These are phyloP conservation scores for Drosophila mettleri DNA, from an alignment of 2,888 invertebrate species.

Conservation along the genomic window DNA sequence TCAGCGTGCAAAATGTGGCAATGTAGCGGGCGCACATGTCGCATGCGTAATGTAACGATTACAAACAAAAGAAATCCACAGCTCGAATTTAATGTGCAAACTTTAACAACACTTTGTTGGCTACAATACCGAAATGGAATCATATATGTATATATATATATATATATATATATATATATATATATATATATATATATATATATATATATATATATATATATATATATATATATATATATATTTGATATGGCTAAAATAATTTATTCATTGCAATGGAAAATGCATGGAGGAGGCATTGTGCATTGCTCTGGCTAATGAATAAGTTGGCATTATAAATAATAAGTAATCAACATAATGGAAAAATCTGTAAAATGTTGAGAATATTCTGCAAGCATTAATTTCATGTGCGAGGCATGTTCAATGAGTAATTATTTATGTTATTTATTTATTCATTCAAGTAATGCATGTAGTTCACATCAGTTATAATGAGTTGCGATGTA, in stretches of 20 bases:
- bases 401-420: not conserved
- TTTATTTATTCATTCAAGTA: not conserved
- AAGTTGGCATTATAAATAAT: slow-evolving; percentile 22
- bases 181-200: slow-evolving; percentile 2
- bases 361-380: not conserved
- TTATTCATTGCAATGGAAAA: slow-evolving; percentile 31
- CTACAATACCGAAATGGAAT: not conserved
- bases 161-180: slow-evolving; percentile 3
- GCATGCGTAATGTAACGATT: slow-evolving; percentile 71
- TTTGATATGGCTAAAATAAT: slow-evolving; percentile 29
- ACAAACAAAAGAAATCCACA: slow-evolving; percentile 13
- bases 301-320: slow-evolving; percentile 23
- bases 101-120: not conserved
- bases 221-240: slow-evolving; percentile 3
- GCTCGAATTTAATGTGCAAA: slow-evolving; percentile 9
- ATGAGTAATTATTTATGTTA: not conserved
- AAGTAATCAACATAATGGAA: not conserved
- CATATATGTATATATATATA: not conserved
- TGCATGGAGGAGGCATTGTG: slow-evolving; percentile 2
- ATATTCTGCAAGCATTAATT: slow-evolving; percentile 3
- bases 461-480: too few species aligned
- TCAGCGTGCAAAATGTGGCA: slow-evolving; percentile 45
- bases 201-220: not conserved
- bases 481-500: too few species aligned
- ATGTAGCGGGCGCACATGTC: slow-evolving; percentile 44